Base-by-base conservation (phyloP, 2,888 invertebrate genomes). In the Ectropis crepuscularia region DNA sequence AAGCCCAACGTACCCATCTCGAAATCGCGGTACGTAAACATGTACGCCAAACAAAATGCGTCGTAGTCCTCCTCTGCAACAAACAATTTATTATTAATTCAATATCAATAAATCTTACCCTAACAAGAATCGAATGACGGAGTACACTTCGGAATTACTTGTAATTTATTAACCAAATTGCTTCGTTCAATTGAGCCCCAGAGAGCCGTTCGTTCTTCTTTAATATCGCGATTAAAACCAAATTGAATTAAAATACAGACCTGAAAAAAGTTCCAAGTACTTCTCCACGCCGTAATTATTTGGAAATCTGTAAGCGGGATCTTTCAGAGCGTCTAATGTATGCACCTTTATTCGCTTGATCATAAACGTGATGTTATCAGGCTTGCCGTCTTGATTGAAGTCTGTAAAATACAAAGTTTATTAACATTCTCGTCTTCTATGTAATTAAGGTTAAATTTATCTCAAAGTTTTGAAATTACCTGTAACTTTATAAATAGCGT, bases 201-300 rank as follows among this genome's bases (percentile, higher is more conserved):
- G 74, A 67, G 75, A 68, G 51, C 63, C 61, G 63, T 61, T 71
- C 69, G 49, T 63, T 70, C 65, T 73, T 72, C 72, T 75, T 68
- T 74, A 76, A 74, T 65, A 65, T 63, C 75, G 42, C 49, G 50
- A 61, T 53, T 57, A 50, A 57, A 61, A 38, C 2, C 12, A 53
- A 57, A 61, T 51, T 47, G 39, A 71, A 45, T 50, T 12, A 53
- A 63, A 63, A 53, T 57, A 61, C 70, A 55, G 41, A 97, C 97
- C 97, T 74, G 99, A 99, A 94, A 99, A 99, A 69, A 99, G 94
- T 91, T 99, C 99, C 70, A 99, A 94, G 92, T 98, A 99, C 93
- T 99, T 99, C 86, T 99, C 99, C 61, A 99, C 99, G 50, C 99
- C 99, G 85, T 99, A 99, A 90, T 99, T 99, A 76, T 97, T 97